A percentile compares a stretch with the other conserved stretches of the same genome.
These are phyloP conservation scores for Globia sparganii DNA, from an alignment of 2,888 invertebrate species.

Conservation along the genomic window DNA sequence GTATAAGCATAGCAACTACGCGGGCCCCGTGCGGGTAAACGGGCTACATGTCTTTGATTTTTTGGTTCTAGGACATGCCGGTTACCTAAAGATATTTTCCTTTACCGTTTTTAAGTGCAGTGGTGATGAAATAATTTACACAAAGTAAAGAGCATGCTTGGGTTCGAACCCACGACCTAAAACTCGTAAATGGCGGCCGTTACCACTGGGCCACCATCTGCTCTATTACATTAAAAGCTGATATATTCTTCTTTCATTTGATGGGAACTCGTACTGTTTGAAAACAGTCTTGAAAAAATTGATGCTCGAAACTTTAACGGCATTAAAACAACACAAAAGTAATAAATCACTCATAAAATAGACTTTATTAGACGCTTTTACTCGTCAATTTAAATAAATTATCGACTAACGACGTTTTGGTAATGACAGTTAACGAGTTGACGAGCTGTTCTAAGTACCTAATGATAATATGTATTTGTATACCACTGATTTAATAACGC, in stretches of 20 bases:
- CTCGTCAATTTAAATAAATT: constrained; percentile 69
- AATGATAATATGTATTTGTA: constrained; percentile 57
- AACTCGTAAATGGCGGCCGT: not conserved
- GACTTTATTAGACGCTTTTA: constrained; percentile 59
- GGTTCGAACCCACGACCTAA: not conserved
- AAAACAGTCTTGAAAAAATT: not conserved
- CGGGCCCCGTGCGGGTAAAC: too few species aligned
- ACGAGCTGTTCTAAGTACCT: constrained; percentile 51
- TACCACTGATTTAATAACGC: constrained; percentile 46
- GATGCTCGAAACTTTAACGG: constrained; percentile 1
- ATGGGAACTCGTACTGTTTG: not conserved
- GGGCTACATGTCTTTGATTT: too few species aligned
- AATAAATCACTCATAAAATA: constrained; percentile 58
- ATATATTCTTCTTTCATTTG: not conserved
- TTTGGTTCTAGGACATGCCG: not conserved
- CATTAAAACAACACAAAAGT: constrained; percentile 34
- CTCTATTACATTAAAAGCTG: not conserved
- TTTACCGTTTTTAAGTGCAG: not conserved
- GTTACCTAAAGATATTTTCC: not conserved
- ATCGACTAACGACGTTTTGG: constrained; percentile 63
- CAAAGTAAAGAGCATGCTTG: not conserved
- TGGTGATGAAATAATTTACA: not conserved
- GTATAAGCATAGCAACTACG: too few species aligned
- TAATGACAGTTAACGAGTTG: constrained; percentile 63
- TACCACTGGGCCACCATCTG: not conserved